Conservation (phyloP, 2,797 vertebrate genomes). For the Phoeniculus purpureus region DNA sequence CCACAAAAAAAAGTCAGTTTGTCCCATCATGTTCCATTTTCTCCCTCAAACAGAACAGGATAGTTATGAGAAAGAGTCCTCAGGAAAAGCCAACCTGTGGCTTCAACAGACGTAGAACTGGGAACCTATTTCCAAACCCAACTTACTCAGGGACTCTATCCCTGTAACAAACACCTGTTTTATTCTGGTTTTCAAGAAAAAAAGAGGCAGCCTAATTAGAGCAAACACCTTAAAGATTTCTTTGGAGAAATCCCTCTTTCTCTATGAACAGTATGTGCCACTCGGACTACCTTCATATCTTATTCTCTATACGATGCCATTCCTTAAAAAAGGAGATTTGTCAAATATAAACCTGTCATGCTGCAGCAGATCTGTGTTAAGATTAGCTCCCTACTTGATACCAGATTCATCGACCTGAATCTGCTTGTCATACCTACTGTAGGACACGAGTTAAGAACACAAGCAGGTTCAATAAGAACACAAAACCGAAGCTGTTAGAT, state of each 20-base stretch:
- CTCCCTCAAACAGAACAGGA: background rate
- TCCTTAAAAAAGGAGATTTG: background rate
- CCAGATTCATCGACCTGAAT: constrained; percentile 32
- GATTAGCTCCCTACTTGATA: constrained; percentile 18
- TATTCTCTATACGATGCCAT: background rate
- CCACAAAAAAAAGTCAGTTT: background rate
- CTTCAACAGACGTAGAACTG: background rate
- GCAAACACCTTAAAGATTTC: background rate
- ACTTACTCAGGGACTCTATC: background rate
- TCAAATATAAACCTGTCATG: constrained; percentile 4
- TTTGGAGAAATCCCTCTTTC: background rate
- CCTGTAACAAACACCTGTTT: background rate
- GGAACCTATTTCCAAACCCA: background rate
- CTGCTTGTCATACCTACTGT: background rate
- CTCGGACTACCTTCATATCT: background rate
- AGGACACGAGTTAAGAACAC: background rate
- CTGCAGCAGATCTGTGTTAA: constrained; percentile 20
- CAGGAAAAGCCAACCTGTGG: background rate
- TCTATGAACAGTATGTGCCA: background rate
- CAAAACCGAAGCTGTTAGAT: background rate
- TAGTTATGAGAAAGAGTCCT: background rate
- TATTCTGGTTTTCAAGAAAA: background rate
- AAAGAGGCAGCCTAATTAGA: background rate
- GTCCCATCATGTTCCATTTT: background rate
- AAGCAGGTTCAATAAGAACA: background rate